Evolutionary conservation across 2,888 invertebrate species (phyloP), one percentile per base, ranked within the genome.

Genomic region (Apeira syringaria): DNA sequence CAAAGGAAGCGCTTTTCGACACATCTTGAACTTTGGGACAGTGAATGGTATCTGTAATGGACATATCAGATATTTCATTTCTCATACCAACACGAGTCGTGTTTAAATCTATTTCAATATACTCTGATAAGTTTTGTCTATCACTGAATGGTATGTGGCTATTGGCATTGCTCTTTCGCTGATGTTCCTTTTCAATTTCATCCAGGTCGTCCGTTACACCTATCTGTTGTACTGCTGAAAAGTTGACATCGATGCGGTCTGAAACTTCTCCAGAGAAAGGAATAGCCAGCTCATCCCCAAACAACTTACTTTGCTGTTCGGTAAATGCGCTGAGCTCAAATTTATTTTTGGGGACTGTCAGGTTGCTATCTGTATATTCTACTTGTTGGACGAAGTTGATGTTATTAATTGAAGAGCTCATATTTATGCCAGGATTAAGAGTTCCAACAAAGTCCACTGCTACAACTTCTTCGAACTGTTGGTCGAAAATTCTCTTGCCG

Each of bases 101-200:
- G 24, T 87, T 79, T 1, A 87, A 50, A 66, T 87, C 87, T 0
- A 88, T 54, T 54, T 85, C 86, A 12, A 86, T 79, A 37, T 81
- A 85, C 32, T 80, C 81, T 0, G 83, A 84, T 7, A 74, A 40
- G 27, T 73, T 64, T 2, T 56, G 67, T 3, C 48, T 47, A 3
- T 56, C 62, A 7, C 44, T 54, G 8, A 64, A 70, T 0, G 73
- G 70, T 0, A 68, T 67, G 5, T 56, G 61, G 10, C 72, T 66
- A 0, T 66, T 48, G 0, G 63, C 47, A 41, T 68, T 72, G 2
- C 51, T 58, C 3, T 68, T 58, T 5, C 64, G 59, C 9, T 61
- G 56, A 3, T 84, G 39, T 59, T 87, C 80, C 13, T 61, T 68
- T 35, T 79, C 72, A 9, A 86, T 82, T 44, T 80, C 80, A 41